Percentiles rank a stretch among this genome's conserved stretches.
phyloP scores from a whole-genome alignment of 1,140 invertebrate species.

The Drosophila subpulchrella region DNA sequence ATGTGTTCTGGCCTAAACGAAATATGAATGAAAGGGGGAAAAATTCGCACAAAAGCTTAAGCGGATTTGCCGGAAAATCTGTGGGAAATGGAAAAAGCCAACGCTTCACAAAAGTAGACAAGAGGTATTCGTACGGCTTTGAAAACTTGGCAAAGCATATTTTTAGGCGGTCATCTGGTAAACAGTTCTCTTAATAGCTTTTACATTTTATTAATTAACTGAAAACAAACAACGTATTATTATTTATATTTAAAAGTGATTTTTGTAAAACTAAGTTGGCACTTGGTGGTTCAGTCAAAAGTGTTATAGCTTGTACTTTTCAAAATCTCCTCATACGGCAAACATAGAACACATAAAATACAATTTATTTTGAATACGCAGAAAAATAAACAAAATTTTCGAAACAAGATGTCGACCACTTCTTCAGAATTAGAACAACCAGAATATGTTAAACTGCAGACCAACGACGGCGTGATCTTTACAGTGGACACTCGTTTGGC shows the following conservation, averaged over 20 bases:
- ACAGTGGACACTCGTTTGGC: constrained; percentile 10
- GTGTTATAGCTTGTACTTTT: neutral
- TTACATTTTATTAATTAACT: no score
- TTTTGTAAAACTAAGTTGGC: neutral
- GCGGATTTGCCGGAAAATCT: constrained; percentile 8
- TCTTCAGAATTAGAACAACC: neutral
- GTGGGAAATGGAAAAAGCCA: neutral
- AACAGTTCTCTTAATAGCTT: neutral
- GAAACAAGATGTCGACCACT: neutral
- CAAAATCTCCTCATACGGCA: neutral
- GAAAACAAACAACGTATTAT: no score
- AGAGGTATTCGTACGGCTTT: neutral
- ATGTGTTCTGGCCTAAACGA: constrained; percentile 14
- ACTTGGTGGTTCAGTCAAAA: neutral
- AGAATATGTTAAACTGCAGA: constrained; percentile 6
- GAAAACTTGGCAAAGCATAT: neutral
- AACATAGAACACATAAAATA: neutral
- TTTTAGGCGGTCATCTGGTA: constrained; percentile 4
- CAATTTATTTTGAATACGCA: neutral
- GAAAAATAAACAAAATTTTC: neutral
- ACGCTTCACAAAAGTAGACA: constrained; percentile 23
- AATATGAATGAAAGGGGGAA: constrained; percentile 21
- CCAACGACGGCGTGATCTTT: constrained; percentile 30
- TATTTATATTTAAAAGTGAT: no score
- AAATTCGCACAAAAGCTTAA: constrained; percentile 12